These are phyloP conservation scores for Bhutanitis thaidina DNA, from an alignment of 2,888 invertebrate genomes.

Conservation along the genomic window DNA sequence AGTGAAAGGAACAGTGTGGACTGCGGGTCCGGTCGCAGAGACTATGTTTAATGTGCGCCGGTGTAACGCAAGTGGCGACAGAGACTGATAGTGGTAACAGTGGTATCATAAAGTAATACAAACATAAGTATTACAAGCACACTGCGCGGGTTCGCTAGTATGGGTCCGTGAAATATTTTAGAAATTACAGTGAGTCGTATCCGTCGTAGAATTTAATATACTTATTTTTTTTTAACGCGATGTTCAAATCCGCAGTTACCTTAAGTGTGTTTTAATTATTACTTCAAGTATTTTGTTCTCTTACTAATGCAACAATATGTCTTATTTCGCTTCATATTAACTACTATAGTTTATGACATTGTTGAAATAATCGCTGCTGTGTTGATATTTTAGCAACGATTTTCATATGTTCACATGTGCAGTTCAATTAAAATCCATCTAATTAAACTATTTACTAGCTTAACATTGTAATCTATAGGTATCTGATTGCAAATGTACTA, in stretches of 20 bases:
- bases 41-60: conserved; percentile 57
- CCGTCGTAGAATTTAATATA: conserved; percentile 18
- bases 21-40: conserved; percentile 55
- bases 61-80: conserved; percentile 28
- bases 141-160: conserved; percentile 34
- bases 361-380: no score
- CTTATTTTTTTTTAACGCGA: not conserved
- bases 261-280: conserved; percentile 18
- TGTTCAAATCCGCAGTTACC: no score
- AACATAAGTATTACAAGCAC: conserved; percentile 46
- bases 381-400: no score
- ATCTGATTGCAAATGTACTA: not conserved
- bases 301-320: no score
- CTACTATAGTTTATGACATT: no score
- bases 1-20: conserved; percentile 70
- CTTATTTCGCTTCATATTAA: no score
- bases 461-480: not conserved
- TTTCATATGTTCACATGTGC: no score
- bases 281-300: not conserved
- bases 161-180: conserved; percentile 25
- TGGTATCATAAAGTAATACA: no score
- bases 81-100: conserved; percentile 70
- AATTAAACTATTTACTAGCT: not conserved
- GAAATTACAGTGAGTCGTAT: not conserved
- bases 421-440: not conserved